A percentile compares a stretch with the other conserved stretches of the same genome.
phyloP scores from a whole-genome alignment of 2,797 vertebrate genomes.

The Falco columbarius region DNA sequence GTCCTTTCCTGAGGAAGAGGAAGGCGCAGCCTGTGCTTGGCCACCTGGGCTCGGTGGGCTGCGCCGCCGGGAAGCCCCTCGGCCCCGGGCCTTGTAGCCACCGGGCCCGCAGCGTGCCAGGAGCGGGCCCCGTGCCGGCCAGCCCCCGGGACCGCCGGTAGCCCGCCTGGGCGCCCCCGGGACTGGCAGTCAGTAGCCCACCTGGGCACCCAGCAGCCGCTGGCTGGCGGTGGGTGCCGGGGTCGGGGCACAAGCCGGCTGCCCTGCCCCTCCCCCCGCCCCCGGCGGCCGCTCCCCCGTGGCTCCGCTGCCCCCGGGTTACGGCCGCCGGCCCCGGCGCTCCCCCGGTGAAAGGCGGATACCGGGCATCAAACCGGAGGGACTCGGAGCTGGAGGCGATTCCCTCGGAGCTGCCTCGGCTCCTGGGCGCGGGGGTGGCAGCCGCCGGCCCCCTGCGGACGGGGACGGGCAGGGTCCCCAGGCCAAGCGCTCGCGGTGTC shows the following conservation, averaged over 20 bases:
- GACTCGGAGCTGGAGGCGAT: rapidly evolving
- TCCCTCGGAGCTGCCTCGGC: not conserved
- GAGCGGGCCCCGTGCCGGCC: too few species aligned
- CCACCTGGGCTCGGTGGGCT: too few species aligned
- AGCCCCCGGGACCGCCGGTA: too few species aligned
- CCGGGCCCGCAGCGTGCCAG: rapidly evolving
- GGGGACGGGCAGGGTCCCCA: not conserved
- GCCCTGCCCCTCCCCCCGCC: too few species aligned
- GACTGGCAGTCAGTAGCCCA: not conserved
- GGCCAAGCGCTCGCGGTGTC: not conserved
- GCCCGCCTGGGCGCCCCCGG: too few species aligned
- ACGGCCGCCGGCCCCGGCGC: not conserved
- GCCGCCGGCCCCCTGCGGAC: rapidly evolving
- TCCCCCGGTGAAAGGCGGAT: not conserved
- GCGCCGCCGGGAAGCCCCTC: too few species aligned
- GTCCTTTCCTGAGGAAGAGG: not conserved
- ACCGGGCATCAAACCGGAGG: not conserved
- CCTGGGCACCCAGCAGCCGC: rapidly evolving
- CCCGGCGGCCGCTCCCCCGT: too few species aligned
- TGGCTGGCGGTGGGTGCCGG: not conserved
- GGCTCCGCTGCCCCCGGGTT: not conserved
- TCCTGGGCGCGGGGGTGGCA: not conserved
- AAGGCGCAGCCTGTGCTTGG: not conserved
- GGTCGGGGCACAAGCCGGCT: too few species aligned
- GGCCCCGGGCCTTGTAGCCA: not conserved